Base-by-base conservation (phyloP, 2,888 invertebrate species). In the Caradrina clavipalpis region DNA sequence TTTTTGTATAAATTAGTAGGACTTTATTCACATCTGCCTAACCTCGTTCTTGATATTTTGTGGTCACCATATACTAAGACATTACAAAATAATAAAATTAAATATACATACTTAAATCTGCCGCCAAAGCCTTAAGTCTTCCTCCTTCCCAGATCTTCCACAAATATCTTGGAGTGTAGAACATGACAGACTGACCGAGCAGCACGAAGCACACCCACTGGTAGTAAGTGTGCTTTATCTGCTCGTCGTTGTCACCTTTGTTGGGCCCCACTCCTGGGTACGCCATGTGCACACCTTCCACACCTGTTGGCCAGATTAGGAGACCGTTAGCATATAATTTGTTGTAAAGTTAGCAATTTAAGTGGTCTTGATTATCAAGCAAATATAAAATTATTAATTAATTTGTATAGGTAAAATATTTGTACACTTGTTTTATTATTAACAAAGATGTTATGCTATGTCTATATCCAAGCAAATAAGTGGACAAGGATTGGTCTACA, bases 101-200 rank as follows among this genome's bases (percentile, higher is more conserved):
- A 39, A 1, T 13, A 35, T 15, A 60, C 76, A 80, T 91, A 96
- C 97, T 92, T 71, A 97, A 93, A 86, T 97, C 96, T 64, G 96
- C 93, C 35, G 97, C 96, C 67, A 98, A 92, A 70, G 96, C 95
- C 78, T 96, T 95, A 64, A 98, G 87, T 58, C 97, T 92, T 15
- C 97, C 97, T 35, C 97, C 97, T 91, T 98, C 98, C 97, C 97
- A 97, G 53, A 96, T 94, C 89, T 97, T 97, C 98, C 98, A 98
- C 68, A 98, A 89, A 84, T 97, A 97, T n/a, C 97, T 95, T 0
- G 98, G 97, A 21, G 96, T 90, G 88, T 97, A 98, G 90, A 98
- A 98, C 88, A 97, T 92, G 45, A 97, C 90, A 0, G 97, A 97
- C 92, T 97, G 97, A 0, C 97, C 95, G 13, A 97, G 96, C 63